Conservation (phyloP, 23 tunicate genomes). For the Halocynthia aurantium region DNA sequence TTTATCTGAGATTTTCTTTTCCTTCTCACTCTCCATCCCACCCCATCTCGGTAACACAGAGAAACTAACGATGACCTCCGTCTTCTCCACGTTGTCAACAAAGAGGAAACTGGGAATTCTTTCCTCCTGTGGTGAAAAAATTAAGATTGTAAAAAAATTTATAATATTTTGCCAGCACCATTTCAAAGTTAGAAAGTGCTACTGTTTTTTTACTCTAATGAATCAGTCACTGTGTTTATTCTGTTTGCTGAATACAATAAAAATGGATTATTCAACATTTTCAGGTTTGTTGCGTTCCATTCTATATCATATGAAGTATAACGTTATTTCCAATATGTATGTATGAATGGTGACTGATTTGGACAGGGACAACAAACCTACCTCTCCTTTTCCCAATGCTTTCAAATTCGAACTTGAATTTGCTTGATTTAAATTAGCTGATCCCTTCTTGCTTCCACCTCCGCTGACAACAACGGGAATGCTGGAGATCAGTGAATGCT, state of each 20-base stretch:
- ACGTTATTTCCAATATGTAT: too few species aligned
- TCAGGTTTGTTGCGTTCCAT: too few species aligned
- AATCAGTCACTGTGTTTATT: too few species aligned
- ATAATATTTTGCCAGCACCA: not conserved
- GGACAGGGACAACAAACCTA: not conserved
- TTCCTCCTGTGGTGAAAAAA: conserved; percentile 31
- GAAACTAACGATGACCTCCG: conserved; percentile 52
- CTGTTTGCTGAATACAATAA: too few species aligned
- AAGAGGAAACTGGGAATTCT: conserved; percentile 62
- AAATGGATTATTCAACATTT: too few species aligned
- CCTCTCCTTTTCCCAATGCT: conserved; percentile 23
- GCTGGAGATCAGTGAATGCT: conserved; percentile 38
- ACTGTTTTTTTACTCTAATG: too few species aligned
- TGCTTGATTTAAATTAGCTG: conserved; percentile 54
- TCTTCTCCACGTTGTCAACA: conserved; percentile 51
- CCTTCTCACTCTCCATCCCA: conserved; percentile 49
- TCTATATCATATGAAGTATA: too few species aligned
- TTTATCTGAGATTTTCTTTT: conserved; percentile 52
- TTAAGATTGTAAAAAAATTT: not conserved
- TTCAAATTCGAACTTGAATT: conserved; percentile 47
- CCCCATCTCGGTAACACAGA: conserved; percentile 82
- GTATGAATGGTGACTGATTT: too few species aligned
- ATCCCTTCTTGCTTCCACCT: conserved; percentile 61
- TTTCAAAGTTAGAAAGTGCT: too few species aligned
- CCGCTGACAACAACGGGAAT: conserved; percentile 10